Percentiles rank a stretch among this genome's conserved stretches.
Conservation (phyloP, 2,113 vertebrate genomes). For the Perca fluviatilis region DNA sequence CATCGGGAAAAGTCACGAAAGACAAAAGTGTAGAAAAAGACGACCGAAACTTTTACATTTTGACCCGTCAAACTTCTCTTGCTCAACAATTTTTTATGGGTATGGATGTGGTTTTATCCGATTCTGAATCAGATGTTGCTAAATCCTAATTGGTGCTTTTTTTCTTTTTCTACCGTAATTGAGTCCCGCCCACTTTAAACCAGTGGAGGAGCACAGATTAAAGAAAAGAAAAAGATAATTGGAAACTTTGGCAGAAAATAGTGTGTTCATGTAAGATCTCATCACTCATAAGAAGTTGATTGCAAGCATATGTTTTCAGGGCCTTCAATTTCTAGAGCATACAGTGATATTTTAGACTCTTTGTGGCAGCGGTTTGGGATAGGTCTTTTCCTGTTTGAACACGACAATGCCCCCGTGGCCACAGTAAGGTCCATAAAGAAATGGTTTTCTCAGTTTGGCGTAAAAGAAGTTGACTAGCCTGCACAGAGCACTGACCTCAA, state of each 20-base stretch:
- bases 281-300: background rate
- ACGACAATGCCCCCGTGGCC: background rate
- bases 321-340: background rate
- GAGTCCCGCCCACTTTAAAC: background rate
- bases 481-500: background rate
- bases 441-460: background rate
- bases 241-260: too few species aligned
- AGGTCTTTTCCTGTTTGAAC: conserved; percentile 5
- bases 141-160: background rate
- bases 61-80: too few species aligned
- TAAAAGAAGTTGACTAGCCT: too few species aligned
- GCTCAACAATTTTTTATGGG: too few species aligned
- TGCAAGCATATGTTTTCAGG: conserved; percentile 1
- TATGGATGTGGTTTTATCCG: background rate
- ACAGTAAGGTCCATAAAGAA: background rate
- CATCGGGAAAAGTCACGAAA: too few species aligned
- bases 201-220: background rate
- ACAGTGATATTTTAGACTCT: background rate
- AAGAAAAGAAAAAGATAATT: background rate
- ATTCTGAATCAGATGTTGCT: background rate
- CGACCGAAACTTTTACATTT: too few species aligned
- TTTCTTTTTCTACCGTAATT: background rate
- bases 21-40: too few species aligned
- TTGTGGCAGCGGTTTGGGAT: background rate
- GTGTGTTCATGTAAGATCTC: too few species aligned